A percentile compares a stretch with the other conserved stretches of the same genome.
phyloP scores from a whole-genome alignment of 2,797 vertebrate species.

The Crax fasciolata region DNA sequence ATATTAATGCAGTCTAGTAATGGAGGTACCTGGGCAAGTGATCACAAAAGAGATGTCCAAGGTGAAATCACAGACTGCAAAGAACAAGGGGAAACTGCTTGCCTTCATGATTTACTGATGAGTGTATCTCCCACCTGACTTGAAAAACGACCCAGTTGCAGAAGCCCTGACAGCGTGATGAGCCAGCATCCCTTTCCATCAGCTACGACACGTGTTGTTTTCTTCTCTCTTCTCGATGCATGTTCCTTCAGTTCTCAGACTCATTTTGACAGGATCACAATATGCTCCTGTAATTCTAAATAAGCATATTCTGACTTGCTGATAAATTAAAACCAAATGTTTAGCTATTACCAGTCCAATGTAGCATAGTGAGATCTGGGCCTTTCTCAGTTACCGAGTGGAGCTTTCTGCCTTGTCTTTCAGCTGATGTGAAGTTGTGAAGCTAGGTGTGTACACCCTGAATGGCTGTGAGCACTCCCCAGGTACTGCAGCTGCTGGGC shows the following conservation, averaged over 20 bases:
- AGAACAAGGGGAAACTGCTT: neutral
- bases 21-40: constrained; percentile 25
- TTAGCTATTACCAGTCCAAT: neutral
- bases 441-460: neutral
- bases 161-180: neutral
- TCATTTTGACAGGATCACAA: neutral
- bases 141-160: neutral
- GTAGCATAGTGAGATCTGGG: neutral
- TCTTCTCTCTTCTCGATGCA: neutral
- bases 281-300: neutral
- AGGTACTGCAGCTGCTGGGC: neutral
- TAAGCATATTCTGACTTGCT: neutral
- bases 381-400: neutral
- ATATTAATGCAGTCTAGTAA: constrained; percentile 16
- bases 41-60: neutral
- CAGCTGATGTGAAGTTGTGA: neutral
- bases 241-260: neutral
- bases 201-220: neutral
- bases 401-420: neutral
- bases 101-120: neutral
- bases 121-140: neutral
- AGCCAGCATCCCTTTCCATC: neutral
- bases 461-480: neutral
- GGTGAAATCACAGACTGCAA: constrained; percentile 9
- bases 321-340: neutral